Percentiles rank a stretch among this genome's conserved stretches.
Evolutionary conservation across 2,797 vertebrate genomes (phyloP).

Genomic region (Pseudochromis fuscus): DNA sequence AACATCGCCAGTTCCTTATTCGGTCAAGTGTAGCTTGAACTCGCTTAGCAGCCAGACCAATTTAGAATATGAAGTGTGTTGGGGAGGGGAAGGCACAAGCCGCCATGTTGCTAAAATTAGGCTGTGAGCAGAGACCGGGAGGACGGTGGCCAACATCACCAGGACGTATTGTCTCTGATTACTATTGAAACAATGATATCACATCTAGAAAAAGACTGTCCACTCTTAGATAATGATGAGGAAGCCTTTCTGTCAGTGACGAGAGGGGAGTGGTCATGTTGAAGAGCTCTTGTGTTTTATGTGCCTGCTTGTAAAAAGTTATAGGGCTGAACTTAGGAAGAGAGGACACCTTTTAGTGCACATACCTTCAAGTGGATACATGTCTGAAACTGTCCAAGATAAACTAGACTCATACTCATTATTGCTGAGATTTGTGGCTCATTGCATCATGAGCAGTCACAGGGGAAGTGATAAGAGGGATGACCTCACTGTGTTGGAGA

Average conservation of each 20-base stretch:
- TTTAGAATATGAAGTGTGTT: slow-evolving; percentile 77
- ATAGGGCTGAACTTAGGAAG: slow-evolving; percentile 18
- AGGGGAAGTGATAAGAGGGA: slow-evolving; percentile 38
- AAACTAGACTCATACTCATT: not conserved
- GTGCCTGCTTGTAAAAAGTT: slow-evolving; percentile 45
- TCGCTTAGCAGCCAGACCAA: slow-evolving; percentile 73
- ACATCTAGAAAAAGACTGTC: slow-evolving; percentile 7
- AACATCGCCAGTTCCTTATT: slow-evolving; percentile 81
- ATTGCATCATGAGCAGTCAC: slow-evolving; percentile 1
- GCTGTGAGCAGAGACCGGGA: slow-evolving; percentile 59
- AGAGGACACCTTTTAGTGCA: slow-evolving; percentile 13
- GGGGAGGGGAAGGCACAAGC: slow-evolving; percentile 58
- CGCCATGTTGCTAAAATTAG: slow-evolving; percentile 82
- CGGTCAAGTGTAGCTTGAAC: slow-evolving; percentile 82
- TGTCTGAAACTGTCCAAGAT: not conserved
- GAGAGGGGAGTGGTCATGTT: not conserved
- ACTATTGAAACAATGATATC: slow-evolving; percentile 29
- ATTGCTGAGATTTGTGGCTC: not conserved
- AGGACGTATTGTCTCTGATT: slow-evolving; percentile 53
- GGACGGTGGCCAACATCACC: slow-evolving; percentile 55
- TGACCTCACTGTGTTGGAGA: slow-evolving; percentile 38
- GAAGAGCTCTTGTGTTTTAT: slow-evolving; percentile 20
- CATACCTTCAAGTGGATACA: not conserved
- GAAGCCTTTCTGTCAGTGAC: not conserved
- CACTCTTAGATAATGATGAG: not conserved